A percentile compares a stretch with the other conserved stretches of the same genome.
Conservation (phyloP, 23 tunicate species). For the Halocynthia aurantium region DNA sequence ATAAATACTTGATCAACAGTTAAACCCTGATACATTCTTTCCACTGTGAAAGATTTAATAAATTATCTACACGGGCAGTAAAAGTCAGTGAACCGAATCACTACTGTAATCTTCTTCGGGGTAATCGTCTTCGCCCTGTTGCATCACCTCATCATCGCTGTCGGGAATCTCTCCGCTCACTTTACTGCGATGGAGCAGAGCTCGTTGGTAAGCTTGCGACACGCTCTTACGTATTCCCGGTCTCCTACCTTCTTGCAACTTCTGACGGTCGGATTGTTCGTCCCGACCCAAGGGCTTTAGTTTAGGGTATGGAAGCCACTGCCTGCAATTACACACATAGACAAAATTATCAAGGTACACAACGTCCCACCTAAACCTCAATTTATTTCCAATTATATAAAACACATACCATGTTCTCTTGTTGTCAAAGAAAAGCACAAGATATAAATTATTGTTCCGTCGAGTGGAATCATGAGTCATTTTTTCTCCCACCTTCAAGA, state of each 20-base stretch:
- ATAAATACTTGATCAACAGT: too few relatives aligned
- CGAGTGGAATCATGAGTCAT: slow-evolving; percentile 25
- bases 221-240: slow-evolving; percentile 80
- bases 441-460: slow-evolving; percentile 48
- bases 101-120: slow-evolving; percentile 21
- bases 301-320: slow-evolving; percentile 93
- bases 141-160: slow-evolving; percentile 44
- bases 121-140: background rate
- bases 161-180: slow-evolving; percentile 79
- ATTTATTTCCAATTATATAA: background rate
- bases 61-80: background rate
- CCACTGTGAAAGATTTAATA: too few relatives aligned
- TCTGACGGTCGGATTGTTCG: slow-evolving; percentile 58
- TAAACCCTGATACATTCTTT: too few relatives aligned
- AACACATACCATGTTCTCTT: slow-evolving; percentile 91
- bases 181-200: slow-evolving; percentile 60
- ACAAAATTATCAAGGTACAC: background rate
- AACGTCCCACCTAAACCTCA: background rate
- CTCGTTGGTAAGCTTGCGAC: slow-evolving; percentile 72
- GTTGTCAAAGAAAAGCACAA: slow-evolving; percentile 95
- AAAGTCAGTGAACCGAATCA: slow-evolving; percentile 11
- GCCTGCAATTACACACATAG: slow-evolving; percentile 42
- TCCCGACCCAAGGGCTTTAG: slow-evolving; percentile 84
- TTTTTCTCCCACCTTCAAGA: slow-evolving; percentile 58
- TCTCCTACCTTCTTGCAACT: slow-evolving; percentile 51